These are phyloP conservation scores for Holothuria scabra DNA, from an alignment of 53 echinoderm and acorn worm species.

Conservation along the genomic window DNA sequence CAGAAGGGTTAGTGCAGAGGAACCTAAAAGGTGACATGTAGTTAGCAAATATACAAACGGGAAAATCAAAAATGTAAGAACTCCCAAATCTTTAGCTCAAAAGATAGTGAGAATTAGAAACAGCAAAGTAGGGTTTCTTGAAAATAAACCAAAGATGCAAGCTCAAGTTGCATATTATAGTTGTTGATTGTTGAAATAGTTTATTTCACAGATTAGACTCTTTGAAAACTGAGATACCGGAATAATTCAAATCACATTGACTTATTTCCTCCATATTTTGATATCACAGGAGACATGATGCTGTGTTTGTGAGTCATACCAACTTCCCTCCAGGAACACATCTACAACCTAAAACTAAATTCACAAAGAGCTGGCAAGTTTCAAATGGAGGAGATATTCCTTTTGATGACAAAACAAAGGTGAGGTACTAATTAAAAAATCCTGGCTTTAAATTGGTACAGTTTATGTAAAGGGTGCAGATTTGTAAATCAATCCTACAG, in stretches of 20 bases:
- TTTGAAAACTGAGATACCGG: too few species aligned
- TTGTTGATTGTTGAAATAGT: not conserved
- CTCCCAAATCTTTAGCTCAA: too few species aligned
- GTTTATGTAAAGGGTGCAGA: too few species aligned
- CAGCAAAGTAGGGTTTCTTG: too few species aligned
- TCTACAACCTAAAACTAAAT: constrained; percentile 87
- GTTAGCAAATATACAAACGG: too few species aligned
- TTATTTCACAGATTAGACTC: not conserved
- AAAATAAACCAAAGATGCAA: too few species aligned
- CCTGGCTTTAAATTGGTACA: not conserved
- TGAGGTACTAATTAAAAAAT: constrained; percentile 21
- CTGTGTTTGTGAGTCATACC: constrained; percentile 76
- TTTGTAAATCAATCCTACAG: too few species aligned
- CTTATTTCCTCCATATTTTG: not conserved
- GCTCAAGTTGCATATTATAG: too few species aligned
- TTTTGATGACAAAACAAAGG: constrained; percentile 87
- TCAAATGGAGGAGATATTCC: constrained; percentile 73
- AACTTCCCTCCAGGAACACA: constrained; percentile 90
- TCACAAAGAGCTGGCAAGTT: constrained; percentile 90
- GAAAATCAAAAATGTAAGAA: too few species aligned
- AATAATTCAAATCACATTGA: not conserved
- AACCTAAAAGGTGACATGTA: too few species aligned
- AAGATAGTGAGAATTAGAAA: too few species aligned
- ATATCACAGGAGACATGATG: constrained; percentile 69
- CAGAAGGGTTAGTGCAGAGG: too few species aligned